phyloP scores from a whole-genome alignment of 1,140 invertebrate genomes.

The Caenorhabditis remanei region DNA sequence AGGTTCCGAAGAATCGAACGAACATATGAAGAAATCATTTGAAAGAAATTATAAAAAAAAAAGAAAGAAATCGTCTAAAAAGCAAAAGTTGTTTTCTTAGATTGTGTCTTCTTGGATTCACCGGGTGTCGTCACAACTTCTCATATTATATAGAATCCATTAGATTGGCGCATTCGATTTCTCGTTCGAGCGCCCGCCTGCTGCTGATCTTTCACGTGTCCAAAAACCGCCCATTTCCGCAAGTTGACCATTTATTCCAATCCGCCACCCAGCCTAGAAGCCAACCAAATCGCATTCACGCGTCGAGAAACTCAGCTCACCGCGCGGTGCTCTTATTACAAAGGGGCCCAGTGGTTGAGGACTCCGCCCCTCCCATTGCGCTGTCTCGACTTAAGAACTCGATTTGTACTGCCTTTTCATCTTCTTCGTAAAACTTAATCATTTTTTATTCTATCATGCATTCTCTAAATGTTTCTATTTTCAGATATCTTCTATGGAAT shows the following conservation, averaged over 20 bases:
- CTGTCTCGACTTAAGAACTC: neutral
- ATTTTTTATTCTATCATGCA: neutral
- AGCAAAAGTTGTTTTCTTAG: conserved; percentile 29
- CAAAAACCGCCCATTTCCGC: conserved; percentile 33
- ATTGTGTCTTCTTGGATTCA: conserved; percentile 17
- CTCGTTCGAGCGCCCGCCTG: neutral
- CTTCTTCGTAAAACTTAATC: neutral
- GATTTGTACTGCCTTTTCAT: conserved; percentile 32
- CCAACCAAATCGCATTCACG: conserved; percentile 23
- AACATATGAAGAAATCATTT: too few relatives aligned
- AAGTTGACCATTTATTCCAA: conserved; percentile 37
- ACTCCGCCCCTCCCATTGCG: neutral
- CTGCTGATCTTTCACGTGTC: conserved; percentile 50
- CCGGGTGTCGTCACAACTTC: conserved; percentile 10
- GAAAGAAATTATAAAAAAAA: too few relatives aligned
- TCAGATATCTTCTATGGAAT: conserved; percentile 52
- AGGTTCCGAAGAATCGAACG: too few relatives aligned
- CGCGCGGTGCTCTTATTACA: conserved; percentile 44
- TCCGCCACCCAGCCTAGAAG: conserved; percentile 30
- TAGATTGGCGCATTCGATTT: conserved; percentile 45
- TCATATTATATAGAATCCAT: conserved; percentile 34
- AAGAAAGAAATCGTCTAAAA: neutral
- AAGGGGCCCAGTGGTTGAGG: neutral
- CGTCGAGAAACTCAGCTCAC: conserved; percentile 11
- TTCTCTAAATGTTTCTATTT: neutral